phyloP scores from a whole-genome alignment of 2,888 invertebrate genomes.

The Patella pellucida region DNA sequence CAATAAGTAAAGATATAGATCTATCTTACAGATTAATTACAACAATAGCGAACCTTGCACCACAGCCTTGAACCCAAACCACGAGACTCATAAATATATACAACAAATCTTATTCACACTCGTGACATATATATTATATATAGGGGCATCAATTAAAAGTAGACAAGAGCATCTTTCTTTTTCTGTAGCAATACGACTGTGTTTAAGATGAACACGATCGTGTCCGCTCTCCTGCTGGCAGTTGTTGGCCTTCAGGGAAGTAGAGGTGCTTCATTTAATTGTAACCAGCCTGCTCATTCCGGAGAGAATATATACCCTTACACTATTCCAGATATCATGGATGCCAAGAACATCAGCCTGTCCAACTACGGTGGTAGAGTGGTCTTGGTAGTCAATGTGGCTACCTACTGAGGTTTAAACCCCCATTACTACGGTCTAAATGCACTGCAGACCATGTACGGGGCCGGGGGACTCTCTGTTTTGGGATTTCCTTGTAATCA shows the following conservation, averaged over 20 bases:
- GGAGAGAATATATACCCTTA: constrained; percentile 39
- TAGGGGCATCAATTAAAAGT: no score
- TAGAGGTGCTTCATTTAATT: background rate
- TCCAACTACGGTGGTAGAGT: constrained; percentile 43
- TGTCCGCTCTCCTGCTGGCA: background rate
- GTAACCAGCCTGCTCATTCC: constrained; percentile 20
- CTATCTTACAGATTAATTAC: no score
- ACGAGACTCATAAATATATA: no score
- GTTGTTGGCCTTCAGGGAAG: background rate
- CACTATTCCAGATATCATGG: constrained; percentile 35
- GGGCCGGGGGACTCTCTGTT: constrained; percentile 63
- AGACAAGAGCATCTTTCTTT: no score
- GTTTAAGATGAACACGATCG: background rate
- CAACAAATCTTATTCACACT: no score
- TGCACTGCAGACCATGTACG: constrained; percentile 71
- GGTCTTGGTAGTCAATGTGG: constrained; percentile 72
- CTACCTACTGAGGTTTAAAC: constrained; percentile 73
- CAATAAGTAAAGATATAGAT: no score
- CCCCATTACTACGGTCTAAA: constrained; percentile 72
- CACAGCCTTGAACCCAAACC: no score
- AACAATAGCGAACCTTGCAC: no score
- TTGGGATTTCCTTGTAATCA: constrained; percentile 73
- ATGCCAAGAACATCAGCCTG: constrained; percentile 39
- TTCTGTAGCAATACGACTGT: no score
- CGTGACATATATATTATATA: no score